Evolutionary conservation across 2,113 vertebrate genomes (phyloP).

Genomic region (Embiotoca jacksoni): DNA sequence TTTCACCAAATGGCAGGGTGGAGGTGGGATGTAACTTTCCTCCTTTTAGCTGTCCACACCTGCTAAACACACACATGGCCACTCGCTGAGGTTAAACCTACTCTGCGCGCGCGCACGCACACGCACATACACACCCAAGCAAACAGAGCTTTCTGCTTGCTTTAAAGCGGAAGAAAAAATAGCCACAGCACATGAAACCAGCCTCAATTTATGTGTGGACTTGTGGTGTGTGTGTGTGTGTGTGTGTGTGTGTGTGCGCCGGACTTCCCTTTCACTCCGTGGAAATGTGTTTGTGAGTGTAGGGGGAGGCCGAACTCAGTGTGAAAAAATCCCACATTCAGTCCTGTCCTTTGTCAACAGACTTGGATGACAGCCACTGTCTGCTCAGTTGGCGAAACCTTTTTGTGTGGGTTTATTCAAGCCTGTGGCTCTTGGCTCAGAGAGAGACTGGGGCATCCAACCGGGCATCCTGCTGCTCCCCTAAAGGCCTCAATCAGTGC

Average conservation of each 20-base stretch:
- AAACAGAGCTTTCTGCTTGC: conserved; percentile 12
- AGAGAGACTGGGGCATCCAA: conserved; percentile 29
- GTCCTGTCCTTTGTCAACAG: conserved; percentile 74
- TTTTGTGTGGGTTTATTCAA: conserved; percentile 70
- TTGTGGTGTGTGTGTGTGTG: neutral
- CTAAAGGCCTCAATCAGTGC: conserved; percentile 31
- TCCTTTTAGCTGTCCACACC: conserved; percentile 62
- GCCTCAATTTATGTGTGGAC: neutral
- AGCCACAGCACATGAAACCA: conserved; percentile 6
- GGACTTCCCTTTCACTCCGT: conserved; percentile 33
- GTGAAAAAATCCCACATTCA: conserved; percentile 53
- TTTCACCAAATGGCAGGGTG: conserved; percentile 60
- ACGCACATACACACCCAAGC: conserved; percentile 1
- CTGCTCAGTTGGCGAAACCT: conserved; percentile 44
- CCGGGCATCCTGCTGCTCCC: conserved; percentile 26
- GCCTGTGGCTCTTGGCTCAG: conserved; percentile 65
- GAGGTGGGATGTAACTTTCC: conserved; percentile 45
- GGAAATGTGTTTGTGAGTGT: conserved; percentile 30
- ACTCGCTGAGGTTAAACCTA: conserved; percentile 13
- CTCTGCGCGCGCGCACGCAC: neutral
- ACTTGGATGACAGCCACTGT: conserved; percentile 71
- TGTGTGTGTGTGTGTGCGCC: conserved; percentile 11
- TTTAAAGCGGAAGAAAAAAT: conserved; percentile 15
- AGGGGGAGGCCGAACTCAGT: conserved; percentile 34
- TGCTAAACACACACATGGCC: conserved; percentile 67